Evolutionary conservation across 2,888 invertebrate genomes (phyloP).

Genomic region (Amphipyra berbera): DNA sequence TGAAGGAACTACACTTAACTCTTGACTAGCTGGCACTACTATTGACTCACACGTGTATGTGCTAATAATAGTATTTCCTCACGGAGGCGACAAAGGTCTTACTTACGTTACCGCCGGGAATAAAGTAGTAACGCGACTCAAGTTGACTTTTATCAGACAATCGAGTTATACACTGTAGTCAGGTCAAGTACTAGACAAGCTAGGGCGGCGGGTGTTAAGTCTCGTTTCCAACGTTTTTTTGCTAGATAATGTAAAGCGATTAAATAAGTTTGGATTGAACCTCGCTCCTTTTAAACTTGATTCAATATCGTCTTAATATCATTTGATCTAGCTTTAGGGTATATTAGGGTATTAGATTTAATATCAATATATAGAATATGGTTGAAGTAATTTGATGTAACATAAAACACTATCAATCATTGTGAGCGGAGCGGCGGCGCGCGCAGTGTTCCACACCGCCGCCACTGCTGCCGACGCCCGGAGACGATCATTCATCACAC

Average conservation of each 20-base stretch:
- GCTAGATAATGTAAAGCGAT: constrained; percentile 21
- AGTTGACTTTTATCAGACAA: constrained; percentile 54
- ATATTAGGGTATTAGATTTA: constrained; percentile 34
- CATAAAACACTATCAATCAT: constrained; percentile 85
- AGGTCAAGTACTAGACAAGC: constrained; percentile 43
- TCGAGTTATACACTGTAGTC: constrained; percentile 51
- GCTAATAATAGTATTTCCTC: constrained; percentile 46
- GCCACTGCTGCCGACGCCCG: constrained; percentile 61
- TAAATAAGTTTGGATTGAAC: constrained; percentile 28
- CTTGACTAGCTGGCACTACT: constrained; percentile 12
- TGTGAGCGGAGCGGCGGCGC: constrained; percentile 59
- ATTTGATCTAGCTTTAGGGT: constrained; percentile 30
- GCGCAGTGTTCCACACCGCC: constrained; percentile 76
- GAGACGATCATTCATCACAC: constrained; percentile 84
- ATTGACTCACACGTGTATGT: constrained; percentile 28
- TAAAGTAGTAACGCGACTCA: constrained; percentile 43
- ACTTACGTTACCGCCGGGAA: constrained; percentile 45
- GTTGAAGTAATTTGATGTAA: constrained; percentile 73
- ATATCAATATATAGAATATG: constrained; percentile 58
- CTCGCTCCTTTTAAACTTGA: constrained; percentile 13
- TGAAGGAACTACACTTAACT: constrained; percentile 14
- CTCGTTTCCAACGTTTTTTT: constrained; percentile 14
- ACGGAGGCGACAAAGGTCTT: constrained; percentile 29
- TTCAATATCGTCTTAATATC: constrained; percentile 24
- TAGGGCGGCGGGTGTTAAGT: constrained; percentile 16